phyloP scores from a whole-genome alignment of 2,113 vertebrate species.

The Cathartes aura region DNA sequence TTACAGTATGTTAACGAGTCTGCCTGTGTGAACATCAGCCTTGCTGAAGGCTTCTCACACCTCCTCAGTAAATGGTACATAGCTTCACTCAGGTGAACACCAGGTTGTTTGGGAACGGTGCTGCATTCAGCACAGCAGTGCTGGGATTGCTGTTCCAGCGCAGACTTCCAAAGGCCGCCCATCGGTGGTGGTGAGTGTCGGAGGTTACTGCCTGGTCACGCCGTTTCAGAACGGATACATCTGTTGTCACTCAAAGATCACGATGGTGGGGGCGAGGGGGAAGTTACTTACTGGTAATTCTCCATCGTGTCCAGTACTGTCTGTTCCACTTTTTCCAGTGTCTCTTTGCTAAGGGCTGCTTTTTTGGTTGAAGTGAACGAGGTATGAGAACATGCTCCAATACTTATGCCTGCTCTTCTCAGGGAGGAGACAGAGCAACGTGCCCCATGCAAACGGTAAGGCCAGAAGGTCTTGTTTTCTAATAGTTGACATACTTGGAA shows the following conservation, averaged over 20 bases:
- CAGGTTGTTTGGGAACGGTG: rapidly evolving
- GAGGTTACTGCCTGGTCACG: neutral
- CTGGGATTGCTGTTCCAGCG: neutral
- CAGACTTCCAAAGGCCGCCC: rapidly evolving
- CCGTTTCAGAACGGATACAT: rapidly evolving
- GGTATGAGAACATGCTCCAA: neutral
- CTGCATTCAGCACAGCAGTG: neutral
- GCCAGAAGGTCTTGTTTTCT: neutral
- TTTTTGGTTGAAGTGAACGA: neutral
- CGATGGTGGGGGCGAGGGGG: rapidly evolving
- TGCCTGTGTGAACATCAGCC: neutral
- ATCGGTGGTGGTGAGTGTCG: rapidly evolving
- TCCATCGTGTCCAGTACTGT: neutral
- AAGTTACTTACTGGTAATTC: neutral
- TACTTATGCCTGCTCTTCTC: neutral
- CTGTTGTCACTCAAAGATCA: neutral
- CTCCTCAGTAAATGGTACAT: neutral
- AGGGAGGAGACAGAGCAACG: neutral
- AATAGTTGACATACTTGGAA: neutral
- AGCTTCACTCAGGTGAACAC: neutral
- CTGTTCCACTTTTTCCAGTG: neutral
- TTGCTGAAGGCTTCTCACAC: neutral
- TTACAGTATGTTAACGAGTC: neutral
- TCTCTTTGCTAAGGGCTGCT: neutral
- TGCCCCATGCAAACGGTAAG: neutral